phyloP scores from a whole-genome alignment of 2,797 vertebrate species.

The Ptychadena robeensis region DNA sequence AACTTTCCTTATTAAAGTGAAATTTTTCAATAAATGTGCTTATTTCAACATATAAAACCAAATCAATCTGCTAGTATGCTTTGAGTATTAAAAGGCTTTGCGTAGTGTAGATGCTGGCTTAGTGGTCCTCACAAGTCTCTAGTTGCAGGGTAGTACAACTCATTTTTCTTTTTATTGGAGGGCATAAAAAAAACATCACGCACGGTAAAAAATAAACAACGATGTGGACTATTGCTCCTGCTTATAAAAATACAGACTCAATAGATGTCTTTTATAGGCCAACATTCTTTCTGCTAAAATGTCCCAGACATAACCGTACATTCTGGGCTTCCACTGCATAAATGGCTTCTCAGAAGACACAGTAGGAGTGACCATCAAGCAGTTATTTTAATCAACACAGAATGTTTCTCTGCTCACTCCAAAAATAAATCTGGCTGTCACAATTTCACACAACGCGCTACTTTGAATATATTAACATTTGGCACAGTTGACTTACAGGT shows the following conservation, averaged over 20 bases:
- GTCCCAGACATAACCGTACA: constrained; percentile 64
- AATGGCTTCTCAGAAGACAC: constrained; percentile 36
- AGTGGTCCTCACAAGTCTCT: constrained; percentile 59
- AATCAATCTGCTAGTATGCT: constrained; percentile 46
- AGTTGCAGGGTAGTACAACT: constrained; percentile 60
- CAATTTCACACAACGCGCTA: constrained; percentile 22
- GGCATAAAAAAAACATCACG: constrained; percentile 68
- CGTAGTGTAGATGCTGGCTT: constrained; percentile 43
- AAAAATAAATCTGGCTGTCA: constrained; percentile 40
- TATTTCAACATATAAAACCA: constrained; percentile 60
- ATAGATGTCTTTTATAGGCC: constrained; percentile 67
- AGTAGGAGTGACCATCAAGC: constrained; percentile 26
- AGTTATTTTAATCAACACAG: constrained; percentile 45
- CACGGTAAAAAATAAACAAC: constrained; percentile 62
- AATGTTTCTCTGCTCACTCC: constrained; percentile 39
- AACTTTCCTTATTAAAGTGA: constrained; percentile 59
- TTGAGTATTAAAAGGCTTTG: constrained; percentile 60
- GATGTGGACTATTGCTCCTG: constrained; percentile 62
- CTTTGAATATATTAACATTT: constrained; percentile 30
- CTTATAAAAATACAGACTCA: constrained; percentile 72
- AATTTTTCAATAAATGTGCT: constrained; percentile 51
- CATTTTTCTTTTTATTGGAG: constrained; percentile 66
- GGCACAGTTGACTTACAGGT: constrained; percentile 25
- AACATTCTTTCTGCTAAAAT: constrained; percentile 69
- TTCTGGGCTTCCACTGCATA: constrained; percentile 40